Base-by-base conservation (phyloP, 1,140 invertebrate genomes). In the Calephelis nemesis region DNA sequence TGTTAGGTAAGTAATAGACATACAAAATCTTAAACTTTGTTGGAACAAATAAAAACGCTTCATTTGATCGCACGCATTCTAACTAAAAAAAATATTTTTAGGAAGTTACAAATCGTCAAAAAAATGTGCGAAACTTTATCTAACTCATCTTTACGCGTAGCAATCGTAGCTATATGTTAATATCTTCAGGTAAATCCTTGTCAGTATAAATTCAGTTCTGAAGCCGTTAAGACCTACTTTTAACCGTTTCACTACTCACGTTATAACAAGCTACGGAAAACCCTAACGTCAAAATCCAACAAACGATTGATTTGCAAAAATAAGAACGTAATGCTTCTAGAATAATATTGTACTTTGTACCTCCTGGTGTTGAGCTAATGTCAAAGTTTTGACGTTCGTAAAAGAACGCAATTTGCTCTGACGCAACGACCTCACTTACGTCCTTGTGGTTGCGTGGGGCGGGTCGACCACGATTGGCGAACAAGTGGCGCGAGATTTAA, bases 401-500 rank as follows among this genome's bases (percentile, higher is more conserved):
- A 72, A 79, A 85, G 62, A 78, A 76, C 72, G 72, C 68, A 82
- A 70, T 81, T 80, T 79, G 52, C 19, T 63, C 64, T 78, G 77
- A 69, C 73, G 75, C 77, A 76, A 78, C 60, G 11, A 15, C 7
- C 13, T 71, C 68, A 69, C 71, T 76, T 87, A 79, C 80, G 84
- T 82, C 86, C 83, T 88, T 90, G 82, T 70, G 39, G 47, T 42
- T 49, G 76, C 71, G 83, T 79, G 82, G 82, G 85, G 78, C 65
- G 63, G 47, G 40, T 45, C 73, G 62, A 65, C 66, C 47, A 72
- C 76, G 76, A 87, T 85, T 84, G 83, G 85, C 71, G 48, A 62
- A 63, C 40, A 58, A 13, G 63, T 76, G 78, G 84, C 85, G 86
- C 72, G 82, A 78, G 73, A 84, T 87, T 91, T 87, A 91, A 91